Base-by-base conservation (phyloP, 2,113 vertebrate genomes). In the Trochalopteron elliotii region DNA sequence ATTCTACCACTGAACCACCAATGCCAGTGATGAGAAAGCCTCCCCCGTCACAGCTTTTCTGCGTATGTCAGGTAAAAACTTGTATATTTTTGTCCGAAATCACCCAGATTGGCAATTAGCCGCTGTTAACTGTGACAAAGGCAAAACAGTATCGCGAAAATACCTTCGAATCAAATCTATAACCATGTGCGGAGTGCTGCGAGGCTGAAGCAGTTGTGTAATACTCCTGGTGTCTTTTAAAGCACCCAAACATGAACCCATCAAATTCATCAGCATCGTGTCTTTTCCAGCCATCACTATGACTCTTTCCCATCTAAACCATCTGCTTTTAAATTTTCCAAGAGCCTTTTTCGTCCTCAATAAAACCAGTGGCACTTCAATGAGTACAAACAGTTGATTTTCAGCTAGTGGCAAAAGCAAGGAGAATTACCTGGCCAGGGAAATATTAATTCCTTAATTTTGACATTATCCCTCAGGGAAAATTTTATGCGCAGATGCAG, bases 1-100 rank as follows among this genome's bases (percentile, higher is more conserved):
- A 96, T 97, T 97, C 95, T 96, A 97, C 96, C 96, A 96, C 96
- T 97, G 96, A 97, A 96, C 96, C 96, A 97, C 95, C 95, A 95
- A 97, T 95, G 95, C 96, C 0, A 0, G 2, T 0, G 8, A 5
- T 2, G 0, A 1, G 0, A 0, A 0, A 0, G 0, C 0, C 0
- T 0, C 0, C 0, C 0, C 19, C 6, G 3, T 2, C 2, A 0
- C 0, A 1, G 0, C 0, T 0, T 3, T 63, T 93, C 1, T 18
- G 0, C 1, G 0, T 50, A 10, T 0, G 0, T 4, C 3, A 50
- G 0, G 4, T 4, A 20, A 0, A 42, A 25, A 31, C 0, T 0
- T 0, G 0, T 2, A 3, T 4, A 17, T 12, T 59, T 31, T 1
- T 8, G 1, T 5, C 11, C 1, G 7, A 1, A 21, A 7, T 22